Conservation (phyloP, 2,797 vertebrate species). For the Hephaestus fuliginosus region DNA sequence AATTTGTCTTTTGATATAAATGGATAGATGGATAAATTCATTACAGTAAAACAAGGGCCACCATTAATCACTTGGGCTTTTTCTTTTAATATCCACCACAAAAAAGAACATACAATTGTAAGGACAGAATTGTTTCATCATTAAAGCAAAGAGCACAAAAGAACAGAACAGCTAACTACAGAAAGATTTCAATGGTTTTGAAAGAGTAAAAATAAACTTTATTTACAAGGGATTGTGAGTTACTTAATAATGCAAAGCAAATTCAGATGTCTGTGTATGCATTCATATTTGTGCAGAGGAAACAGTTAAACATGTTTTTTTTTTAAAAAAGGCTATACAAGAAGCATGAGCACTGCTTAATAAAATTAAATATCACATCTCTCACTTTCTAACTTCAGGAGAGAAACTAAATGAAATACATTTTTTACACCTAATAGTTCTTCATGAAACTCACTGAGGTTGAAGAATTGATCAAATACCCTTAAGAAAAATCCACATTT, state of each 20-base stretch:
- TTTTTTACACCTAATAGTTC: conserved; percentile 13
- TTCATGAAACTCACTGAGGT: conserved; percentile 14
- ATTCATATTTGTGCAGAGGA: background rate
- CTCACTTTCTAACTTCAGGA: conserved; percentile 17
- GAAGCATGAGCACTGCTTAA: conserved; percentile 8
- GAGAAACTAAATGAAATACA: conserved; percentile 24
- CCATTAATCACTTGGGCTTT: background rate
- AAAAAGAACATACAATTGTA: conserved; percentile 3
- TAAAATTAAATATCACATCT: conserved; percentile 15
- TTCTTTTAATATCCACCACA: conserved; percentile 1
- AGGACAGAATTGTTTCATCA: background rate
- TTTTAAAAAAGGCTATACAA: conserved; percentile 13
- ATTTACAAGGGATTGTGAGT: conserved; percentile 29
- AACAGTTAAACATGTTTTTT: background rate
- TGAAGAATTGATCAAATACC: conserved; percentile 14
- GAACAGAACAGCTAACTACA: background rate
- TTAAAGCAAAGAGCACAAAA: background rate
- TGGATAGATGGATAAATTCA: too few relatives aligned
- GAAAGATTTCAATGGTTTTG: background rate
- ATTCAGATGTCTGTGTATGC: background rate
- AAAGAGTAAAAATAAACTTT: conserved; percentile 17
- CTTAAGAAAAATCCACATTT: background rate
- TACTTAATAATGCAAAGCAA: background rate
- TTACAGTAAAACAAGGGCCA: background rate
- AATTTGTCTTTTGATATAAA: too few relatives aligned